A percentile compares a stretch with the other conserved stretches of the same genome.
Conservation (phyloP, 2,888 invertebrate species). For the Lasioglossum figueresi region DNA sequence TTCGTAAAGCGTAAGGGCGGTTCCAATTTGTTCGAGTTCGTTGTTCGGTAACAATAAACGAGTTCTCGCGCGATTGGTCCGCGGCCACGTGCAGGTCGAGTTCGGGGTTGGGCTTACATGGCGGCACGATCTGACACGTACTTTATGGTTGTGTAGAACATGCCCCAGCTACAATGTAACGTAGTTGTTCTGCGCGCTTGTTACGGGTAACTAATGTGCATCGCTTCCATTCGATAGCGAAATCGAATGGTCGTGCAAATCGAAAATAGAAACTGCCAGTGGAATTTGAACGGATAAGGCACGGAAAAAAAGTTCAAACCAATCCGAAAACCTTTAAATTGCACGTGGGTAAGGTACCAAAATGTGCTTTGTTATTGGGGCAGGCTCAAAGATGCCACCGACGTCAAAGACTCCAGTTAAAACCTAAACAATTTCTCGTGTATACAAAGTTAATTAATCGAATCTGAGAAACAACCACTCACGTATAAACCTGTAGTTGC, state of each 20-base stretch:
- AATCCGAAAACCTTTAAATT: background rate
- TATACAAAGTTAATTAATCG: too few species aligned
- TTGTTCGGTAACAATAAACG: constrained; percentile 43
- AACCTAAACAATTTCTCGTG: too few species aligned
- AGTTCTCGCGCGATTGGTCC: constrained; percentile 38
- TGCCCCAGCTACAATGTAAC: constrained; percentile 73
- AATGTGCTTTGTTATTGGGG: too few species aligned
- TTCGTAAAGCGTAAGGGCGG: constrained; percentile 13
- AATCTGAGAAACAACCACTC: too few species aligned
- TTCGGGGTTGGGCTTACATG: constrained; percentile 46
- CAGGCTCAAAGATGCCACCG: too few species aligned
- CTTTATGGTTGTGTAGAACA: constrained; percentile 80
- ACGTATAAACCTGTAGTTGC: too few species aligned
- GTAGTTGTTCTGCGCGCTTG: constrained; percentile 76
- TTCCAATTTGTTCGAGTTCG: constrained; percentile 25
- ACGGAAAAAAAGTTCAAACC: background rate
- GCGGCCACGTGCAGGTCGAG: constrained; percentile 31
- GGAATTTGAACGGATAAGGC: constrained; percentile 23
- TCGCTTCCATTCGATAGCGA: constrained; percentile 65
- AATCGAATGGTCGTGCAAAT: constrained; percentile 66
- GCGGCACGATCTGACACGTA: constrained; percentile 69
- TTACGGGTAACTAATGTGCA: constrained; percentile 78
- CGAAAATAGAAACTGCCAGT: constrained; percentile 26
- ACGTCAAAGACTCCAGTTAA: too few species aligned
- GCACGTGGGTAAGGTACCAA: background rate